Evolutionary conservation across 2,113 vertebrate genomes (phyloP), one percentile per base, ranked within the genome.

Genomic region (Agapornis roseicollis): DNA sequence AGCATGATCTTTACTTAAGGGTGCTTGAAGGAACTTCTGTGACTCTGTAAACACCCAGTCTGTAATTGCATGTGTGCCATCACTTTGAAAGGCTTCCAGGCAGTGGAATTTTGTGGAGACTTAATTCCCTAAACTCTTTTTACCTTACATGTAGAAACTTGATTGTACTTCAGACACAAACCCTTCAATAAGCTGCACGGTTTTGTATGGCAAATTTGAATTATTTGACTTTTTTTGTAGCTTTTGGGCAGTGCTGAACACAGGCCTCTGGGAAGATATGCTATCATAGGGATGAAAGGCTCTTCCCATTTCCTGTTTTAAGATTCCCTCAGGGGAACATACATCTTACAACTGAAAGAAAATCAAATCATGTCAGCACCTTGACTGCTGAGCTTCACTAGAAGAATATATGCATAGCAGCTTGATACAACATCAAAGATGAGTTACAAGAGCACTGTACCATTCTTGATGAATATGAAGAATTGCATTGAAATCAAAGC

Each of bases 381-480:
- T 53, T 61, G 53, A 70, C n/a, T 96, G 82, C 37, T 77, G 31
- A 0, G 0, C 53, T 77, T 91, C 46, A 4, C 49, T 78, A 18
- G 44, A 80, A 77, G 4, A 37, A 19, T 58, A 4, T n/a, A 61
- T n/a, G 49, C 39, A 72, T 28, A 63, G 17, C 35, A 82, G 49
- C 33, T 89, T 91, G 78, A 85, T 79, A 23, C 44, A 70, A 73
- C 61, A 87, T 95, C 81, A 96, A 93, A 91, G 74, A 72, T 23
- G 66, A 47, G 22, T 49, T 81, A 47, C 56, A 68, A 47, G 65
- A 72, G 31, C 25, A 91, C 19, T 4, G 2, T 49, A 29, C 58
- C 41, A 77, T 56, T 89, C 44, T 33, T 66, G n/a, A 35, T 53
- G 65, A 91, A 64, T 78, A 44, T 0, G 9, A 82, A 56, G 80